A percentile compares a stretch with the other conserved stretches of the same genome.
Conservation (phyloP, 1,140 invertebrate species). For the Leptopilina boulardi region DNA sequence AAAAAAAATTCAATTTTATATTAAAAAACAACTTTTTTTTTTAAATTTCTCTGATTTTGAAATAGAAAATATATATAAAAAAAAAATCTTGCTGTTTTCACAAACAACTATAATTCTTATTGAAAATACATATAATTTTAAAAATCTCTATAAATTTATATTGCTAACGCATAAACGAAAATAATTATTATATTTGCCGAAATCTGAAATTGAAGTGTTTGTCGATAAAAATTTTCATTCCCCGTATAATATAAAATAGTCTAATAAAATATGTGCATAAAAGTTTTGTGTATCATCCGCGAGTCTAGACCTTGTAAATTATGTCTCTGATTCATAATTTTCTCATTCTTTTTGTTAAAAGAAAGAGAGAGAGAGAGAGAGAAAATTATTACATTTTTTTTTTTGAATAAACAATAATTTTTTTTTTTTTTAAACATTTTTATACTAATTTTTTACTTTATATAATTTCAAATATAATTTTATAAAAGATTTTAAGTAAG, state of each 20-base stretch:
- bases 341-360: neutral
- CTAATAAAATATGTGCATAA: constrained; percentile 5
- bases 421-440: too few relatives aligned
- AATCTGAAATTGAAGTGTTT: neutral
- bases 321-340: constrained; percentile 19
- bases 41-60: too few relatives aligned
- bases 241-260: constrained; percentile 2
- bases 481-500: too few relatives aligned
- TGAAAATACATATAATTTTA: constrained; percentile 2
- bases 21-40: too few relatives aligned
- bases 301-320: constrained; percentile 29
- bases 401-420: too few relatives aligned
- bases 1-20: too few relatives aligned
- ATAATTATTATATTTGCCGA: neutral
- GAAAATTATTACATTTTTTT: neutral
- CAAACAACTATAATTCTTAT: neutral
- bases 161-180: neutral
- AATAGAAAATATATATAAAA: too few relatives aligned
- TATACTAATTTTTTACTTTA: too few relatives aligned
- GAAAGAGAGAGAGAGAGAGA: neutral
- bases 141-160: constrained; percentile 26
- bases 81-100: neutral
- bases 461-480: too few relatives aligned
- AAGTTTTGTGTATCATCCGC: neutral
- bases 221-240: constrained; percentile 7